Evolutionary conservation across 1,140 invertebrate species (phyloP), one percentile per base, ranked within the genome.

Genomic region (Rhynchophorus ferrugineus): DNA sequence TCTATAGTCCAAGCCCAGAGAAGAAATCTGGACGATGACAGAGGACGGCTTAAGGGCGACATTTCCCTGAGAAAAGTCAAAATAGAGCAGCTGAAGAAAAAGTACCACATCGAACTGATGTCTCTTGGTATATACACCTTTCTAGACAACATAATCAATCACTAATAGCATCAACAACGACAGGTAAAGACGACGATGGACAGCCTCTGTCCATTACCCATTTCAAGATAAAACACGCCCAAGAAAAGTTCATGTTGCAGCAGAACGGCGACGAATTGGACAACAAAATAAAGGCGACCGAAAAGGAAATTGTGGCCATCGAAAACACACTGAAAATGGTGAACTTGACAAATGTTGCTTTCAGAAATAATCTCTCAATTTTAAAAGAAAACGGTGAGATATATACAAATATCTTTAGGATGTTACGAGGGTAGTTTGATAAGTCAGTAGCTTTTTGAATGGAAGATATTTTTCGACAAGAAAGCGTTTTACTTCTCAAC

Each of bases 311-410:
- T 51, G 71, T 78, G 14, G 84, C 83, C 21, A 79, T 87, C 70
- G 84, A 88, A 66, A 84, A 84, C 60, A 85, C 84, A 9, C 62
- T 87, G 50, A 77, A 78, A 21, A 68, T 85, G 3, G 72, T 86
- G 7, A 82, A 82, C 63, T 66, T 74, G n/a, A 78, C 81, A 38
- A 85, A 87, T 61, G 67, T 66, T 9, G 78, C 78, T 56, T 84
- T 78, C 60, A 74, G 78, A 58, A 68, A 71, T 18, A 80, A 73
- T 65, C 64, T 82, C 17, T 61, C 70, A 3, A 58, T 73, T 22
- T 67, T 81, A 1, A 67, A 74, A 7, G 69, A 77, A 0, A 66
- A 76, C 21, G 73, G 73, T 76, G 52, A 54, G 11, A 29, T 29
- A 29, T 29, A 36, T 44, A 8, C 14, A 45, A 50, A n/a, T 6